A percentile compares a stretch with the other conserved stretches of the same genome.
Conservation (phyloP, 2,113 vertebrate species). For the Hemichromis elongatus region DNA sequence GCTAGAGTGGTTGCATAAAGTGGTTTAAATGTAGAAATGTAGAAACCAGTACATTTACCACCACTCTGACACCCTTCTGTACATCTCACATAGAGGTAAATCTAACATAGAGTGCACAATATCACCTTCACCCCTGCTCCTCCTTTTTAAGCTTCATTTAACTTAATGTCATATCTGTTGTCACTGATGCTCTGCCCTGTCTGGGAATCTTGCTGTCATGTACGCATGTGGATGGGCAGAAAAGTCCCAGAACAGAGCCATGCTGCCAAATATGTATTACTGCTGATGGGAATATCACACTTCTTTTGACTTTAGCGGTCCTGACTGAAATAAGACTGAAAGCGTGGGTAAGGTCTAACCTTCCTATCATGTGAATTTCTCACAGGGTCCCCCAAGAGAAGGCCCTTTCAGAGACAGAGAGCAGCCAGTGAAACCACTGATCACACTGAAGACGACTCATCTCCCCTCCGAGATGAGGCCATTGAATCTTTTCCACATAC, state of each 20-base stretch:
- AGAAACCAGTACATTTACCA: no score
- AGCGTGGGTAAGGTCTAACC: not conserved
- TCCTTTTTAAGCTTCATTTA: not conserved
- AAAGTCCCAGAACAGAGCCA: not conserved
- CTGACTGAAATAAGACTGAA: not conserved
- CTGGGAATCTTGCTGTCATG: not conserved
- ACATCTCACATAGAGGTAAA: not conserved
- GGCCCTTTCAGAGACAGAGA: slow-evolving; percentile 90
- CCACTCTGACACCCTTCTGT: not conserved
- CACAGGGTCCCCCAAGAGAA: slow-evolving; percentile 85
- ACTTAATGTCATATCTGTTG: not conserved
- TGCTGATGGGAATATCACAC: not conserved
- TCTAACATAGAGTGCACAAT: not conserved
- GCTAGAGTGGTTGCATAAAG: no score
- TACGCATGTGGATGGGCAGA: not conserved
- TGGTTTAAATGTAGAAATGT: no score
- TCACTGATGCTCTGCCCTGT: not conserved
- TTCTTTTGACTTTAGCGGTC: not conserved
- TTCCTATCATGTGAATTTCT: not conserved
- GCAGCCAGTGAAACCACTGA: slow-evolving; percentile 95
- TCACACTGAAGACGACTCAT: slow-evolving; percentile 76
- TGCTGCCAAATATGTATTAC: not conserved
- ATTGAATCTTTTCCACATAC: slow-evolving; percentile 74
- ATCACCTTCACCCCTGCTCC: not conserved
- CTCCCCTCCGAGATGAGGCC: slow-evolving; percentile 70